These are phyloP conservation scores for Lasiurus cinereus DNA, from an alignment of 2,113 vertebrate species.

Conservation along the genomic window DNA sequence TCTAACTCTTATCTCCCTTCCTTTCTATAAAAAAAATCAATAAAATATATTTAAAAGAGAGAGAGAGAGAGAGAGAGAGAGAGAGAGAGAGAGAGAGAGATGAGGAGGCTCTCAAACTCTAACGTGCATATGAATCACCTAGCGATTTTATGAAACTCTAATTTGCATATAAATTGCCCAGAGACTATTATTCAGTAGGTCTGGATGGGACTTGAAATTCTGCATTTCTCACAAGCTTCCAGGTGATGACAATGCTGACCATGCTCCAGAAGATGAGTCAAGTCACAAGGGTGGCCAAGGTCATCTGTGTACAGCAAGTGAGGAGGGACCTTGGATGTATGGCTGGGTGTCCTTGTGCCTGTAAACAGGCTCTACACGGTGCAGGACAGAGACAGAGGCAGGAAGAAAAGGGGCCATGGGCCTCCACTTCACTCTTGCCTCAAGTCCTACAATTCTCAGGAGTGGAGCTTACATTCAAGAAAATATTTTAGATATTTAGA, in stretches of 20 bases:
- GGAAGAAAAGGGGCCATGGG: not conserved
- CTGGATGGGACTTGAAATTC: no score
- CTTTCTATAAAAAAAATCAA: no score
- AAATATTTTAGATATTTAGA: not conserved
- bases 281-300: not conserved
- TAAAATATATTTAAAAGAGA: no score
- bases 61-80: no score
- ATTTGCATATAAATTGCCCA: not conserved
- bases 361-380: not conserved
- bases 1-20: no score
- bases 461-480: not conserved
- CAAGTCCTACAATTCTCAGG: not conserved
- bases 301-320: not conserved
- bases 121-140: not conserved
- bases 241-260: not conserved
- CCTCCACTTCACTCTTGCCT: not conserved
- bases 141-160: not conserved
- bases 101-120: not conserved
- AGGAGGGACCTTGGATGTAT: not conserved
- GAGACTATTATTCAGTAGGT: not conserved
- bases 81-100: no score
- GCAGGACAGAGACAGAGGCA: not conserved
- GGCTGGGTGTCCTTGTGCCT: fast-evolving
- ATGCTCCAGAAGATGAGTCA: not conserved
- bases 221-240: no score